Percentiles rank a stretch among this genome's conserved stretches.
These are phyloP conservation scores for Takifugu flavidus DNA, from an alignment of 2,113 vertebrate species.

Conservation along the genomic window DNA sequence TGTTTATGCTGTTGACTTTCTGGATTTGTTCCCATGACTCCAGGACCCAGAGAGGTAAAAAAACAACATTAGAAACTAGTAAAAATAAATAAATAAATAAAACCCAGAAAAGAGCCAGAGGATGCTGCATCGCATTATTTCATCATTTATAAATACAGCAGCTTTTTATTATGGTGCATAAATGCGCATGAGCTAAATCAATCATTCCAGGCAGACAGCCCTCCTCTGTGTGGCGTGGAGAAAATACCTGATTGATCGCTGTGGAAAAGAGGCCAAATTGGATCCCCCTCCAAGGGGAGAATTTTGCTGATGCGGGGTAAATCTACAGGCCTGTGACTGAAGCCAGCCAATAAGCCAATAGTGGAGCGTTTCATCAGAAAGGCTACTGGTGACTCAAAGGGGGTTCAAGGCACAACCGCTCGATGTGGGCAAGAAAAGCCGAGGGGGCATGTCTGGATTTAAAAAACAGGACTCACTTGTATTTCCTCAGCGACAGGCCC, in stretches of 20 bases:
- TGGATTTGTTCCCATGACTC: neutral
- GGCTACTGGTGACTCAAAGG: constrained; percentile 1
- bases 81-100: too few relatives aligned
- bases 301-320: constrained; percentile 29
- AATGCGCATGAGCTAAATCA: neutral
- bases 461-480: constrained; percentile 81
- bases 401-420: constrained; percentile 1
- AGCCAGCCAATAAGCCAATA: constrained; percentile 29
- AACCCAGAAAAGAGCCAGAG: too few relatives aligned
- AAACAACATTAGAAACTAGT: too few relatives aligned
- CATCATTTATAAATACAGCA: too few relatives aligned
- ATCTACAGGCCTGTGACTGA: neutral
- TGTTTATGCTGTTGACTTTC: neutral
- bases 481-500: constrained; percentile 93
- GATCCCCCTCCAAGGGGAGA: neutral
- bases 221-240: neutral
- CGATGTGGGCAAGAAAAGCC: neutral
- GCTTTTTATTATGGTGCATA: too few relatives aligned
- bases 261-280: constrained; percentile 18
- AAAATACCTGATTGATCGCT: constrained; percentile 21
- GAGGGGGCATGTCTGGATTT: neutral
- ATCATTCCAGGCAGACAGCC: neutral
- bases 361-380: constrained; percentile 17
- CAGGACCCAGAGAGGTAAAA: neutral
- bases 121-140: too few relatives aligned